Percentiles rank a stretch among this genome's conserved stretches.
Conservation (phyloP, 2,888 invertebrate species). For the Drosophila multiciliata region DNA sequence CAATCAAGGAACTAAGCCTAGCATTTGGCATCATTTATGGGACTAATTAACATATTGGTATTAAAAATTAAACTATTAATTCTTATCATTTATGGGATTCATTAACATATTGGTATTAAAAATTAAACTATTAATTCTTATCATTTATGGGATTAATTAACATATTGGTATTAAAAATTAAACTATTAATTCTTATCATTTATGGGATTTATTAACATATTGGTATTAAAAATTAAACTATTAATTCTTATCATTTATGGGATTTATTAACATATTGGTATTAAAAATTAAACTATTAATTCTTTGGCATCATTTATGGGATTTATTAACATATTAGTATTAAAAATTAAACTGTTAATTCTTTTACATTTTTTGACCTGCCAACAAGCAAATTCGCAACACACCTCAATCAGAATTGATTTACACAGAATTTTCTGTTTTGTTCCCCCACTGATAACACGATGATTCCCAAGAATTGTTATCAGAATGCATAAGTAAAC, state of each 20-base stretch:
- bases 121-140: too few species aligned
- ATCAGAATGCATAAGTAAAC: conserved; percentile 11
- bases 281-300: too few species aligned
- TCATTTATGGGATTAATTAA: too few species aligned
- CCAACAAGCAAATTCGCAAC: not conserved
- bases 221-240: too few species aligned
- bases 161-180: too few species aligned
- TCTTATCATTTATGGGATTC: not conserved
- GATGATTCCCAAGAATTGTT: conserved; percentile 1
- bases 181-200: too few species aligned
- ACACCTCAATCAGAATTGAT: not conserved
- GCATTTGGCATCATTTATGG: not conserved
- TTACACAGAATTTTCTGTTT: conserved; percentile 12
- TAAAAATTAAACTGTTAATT: not conserved
- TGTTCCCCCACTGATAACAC: not conserved
- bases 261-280: too few species aligned
- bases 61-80: not conserved
- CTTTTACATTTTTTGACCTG: not conserved
- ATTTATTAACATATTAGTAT: not conserved
- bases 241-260: too few species aligned
- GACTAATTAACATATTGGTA: not conserved
- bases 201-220: too few species aligned
- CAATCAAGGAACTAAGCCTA: not conserved
- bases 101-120: too few species aligned
- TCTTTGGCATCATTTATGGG: too few species aligned